Evolutionary conservation across 2,888 invertebrate species (phyloP).

Genomic region (Mycalesis mineus): DNA sequence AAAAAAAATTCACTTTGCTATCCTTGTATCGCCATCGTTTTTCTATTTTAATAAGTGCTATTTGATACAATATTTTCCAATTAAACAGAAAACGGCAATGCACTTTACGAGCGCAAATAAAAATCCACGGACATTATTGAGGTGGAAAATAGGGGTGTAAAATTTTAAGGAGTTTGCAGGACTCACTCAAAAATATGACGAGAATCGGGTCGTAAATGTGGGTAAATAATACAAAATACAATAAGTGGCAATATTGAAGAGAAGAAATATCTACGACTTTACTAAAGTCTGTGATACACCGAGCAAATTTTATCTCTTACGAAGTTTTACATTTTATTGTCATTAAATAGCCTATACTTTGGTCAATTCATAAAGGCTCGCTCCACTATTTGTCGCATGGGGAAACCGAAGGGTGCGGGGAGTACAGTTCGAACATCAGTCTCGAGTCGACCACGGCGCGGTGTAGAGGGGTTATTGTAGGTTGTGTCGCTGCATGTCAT

Average conservation of each 20-base stretch:
- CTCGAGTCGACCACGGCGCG: too few species aligned
- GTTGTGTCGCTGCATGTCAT: too few species aligned
- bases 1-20: too few species aligned
- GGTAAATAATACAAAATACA: constrained; percentile 78
- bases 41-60: background rate
- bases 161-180: constrained; percentile 70
- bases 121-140: constrained; percentile 60
- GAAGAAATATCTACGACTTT: constrained; percentile 45
- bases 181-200: constrained; percentile 72
- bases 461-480: too few species aligned
- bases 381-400: too few species aligned
- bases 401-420: too few species aligned
- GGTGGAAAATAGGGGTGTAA: constrained; percentile 68
- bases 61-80: constrained; percentile 38
- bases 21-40: too few species aligned
- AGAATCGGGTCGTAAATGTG: constrained; percentile 68
- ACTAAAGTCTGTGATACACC: constrained; percentile 38
- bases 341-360: too few species aligned
- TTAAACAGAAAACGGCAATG: constrained; percentile 47
- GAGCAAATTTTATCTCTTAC: background rate
- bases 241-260: constrained; percentile 73
- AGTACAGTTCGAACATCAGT: too few species aligned
- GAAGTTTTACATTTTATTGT: too few species aligned
- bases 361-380: too few species aligned
- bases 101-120: constrained; percentile 61